Base-by-base conservation (phyloP, 2,113 vertebrate genomes). In the Eublepharis macularius region DNA sequence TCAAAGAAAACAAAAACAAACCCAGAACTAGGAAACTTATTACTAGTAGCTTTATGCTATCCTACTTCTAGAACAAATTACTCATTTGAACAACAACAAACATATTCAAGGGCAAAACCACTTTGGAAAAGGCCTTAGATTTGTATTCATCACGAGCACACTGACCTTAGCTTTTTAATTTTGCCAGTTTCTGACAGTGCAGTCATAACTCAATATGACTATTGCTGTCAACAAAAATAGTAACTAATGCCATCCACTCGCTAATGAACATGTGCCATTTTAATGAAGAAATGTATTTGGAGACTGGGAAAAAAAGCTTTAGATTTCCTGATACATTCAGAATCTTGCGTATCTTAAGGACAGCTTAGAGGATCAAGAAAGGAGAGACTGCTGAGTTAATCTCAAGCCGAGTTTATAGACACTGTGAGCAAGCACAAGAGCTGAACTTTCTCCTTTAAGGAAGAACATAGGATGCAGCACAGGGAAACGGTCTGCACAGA, bases 1-100 rank as follows among this genome's bases (percentile, higher is more conserved):
- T 93, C 76, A 96, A 95, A 90, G 94, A 89, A 87, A 95, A 93
- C 91, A 95, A 95, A 96, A 96, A 89, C 92, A 86, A 90, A 93
- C 51, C 17, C 60, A 63, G 60, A 63, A 63, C 60, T 60, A 86
- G 80, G 87, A 83, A 89, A 86, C 90, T 87, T 90, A 88, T 95
- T 93, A 95, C 92, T 87, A 95, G 92, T 91, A 95, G 90, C 79
- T 92, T 90, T 94, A 94, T 93, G 92, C 95, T 94, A 93, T 91
- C 93, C 95, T 95, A 96, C 88, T 95, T 95, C 92, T 93, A 93
- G 83, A 95, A 93, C 73, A 92, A 94, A 86, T 0, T 88, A 91
- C 83, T 95, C 88, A 90, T 90, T 86, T 94, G 88, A 95, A 95
- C 89, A 95, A 95, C 54, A 92, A 87, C 92, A 93, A 94, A 90